Evolutionary conservation across 2,797 vertebrate genomes (phyloP).

Genomic region (Necrosyrtes monachus): DNA sequence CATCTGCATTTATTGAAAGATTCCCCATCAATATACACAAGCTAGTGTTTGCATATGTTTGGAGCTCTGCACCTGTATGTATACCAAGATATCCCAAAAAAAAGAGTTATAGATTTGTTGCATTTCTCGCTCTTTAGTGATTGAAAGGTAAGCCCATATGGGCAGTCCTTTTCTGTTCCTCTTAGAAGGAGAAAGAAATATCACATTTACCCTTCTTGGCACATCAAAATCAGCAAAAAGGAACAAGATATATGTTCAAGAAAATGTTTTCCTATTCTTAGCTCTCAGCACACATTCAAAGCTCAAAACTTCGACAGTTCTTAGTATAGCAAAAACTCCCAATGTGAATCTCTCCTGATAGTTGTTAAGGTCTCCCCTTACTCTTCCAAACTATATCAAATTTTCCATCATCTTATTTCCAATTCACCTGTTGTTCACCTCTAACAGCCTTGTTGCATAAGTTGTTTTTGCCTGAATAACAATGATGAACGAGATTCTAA

Average conservation of each 20-base stretch:
- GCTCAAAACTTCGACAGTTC: neutral
- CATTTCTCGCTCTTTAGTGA: neutral
- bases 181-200: neutral
- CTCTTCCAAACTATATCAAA: neutral
- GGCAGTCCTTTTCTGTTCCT: neutral
- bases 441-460: neutral
- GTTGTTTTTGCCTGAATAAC: neutral
- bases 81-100: neutral
- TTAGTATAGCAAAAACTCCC: neutral
- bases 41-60: neutral
- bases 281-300: neutral
- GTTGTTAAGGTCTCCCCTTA: neutral
- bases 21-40: neutral
- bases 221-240: neutral
- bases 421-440: neutral
- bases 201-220: neutral
- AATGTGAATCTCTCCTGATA: neutral
- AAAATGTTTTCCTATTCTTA: neutral
- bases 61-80: neutral
- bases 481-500: neutral
- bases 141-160: neutral
- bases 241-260: neutral
- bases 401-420: constrained; percentile 7
- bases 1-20: neutral
- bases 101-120: neutral